phyloP scores from a whole-genome alignment of 1,140 invertebrate genomes.

The Hirudo medicinalis region DNA sequence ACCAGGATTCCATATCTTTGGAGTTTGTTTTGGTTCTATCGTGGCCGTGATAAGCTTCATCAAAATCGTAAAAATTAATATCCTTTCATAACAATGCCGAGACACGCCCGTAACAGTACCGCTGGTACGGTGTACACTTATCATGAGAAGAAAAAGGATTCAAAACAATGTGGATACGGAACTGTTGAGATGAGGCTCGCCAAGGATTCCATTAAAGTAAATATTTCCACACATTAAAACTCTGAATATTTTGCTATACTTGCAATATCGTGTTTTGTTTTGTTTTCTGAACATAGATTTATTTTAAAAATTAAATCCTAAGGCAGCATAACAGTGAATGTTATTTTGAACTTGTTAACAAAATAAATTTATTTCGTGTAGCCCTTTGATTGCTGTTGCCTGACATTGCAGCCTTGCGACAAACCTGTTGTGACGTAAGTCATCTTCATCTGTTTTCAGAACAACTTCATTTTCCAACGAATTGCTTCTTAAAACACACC shows the following conservation, averaged over 20 bases:
- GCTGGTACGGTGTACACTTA: slow-evolving; percentile 96
- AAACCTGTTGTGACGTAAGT: slow-evolving; percentile 71
- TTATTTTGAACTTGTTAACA: neutral
- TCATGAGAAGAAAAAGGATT: slow-evolving; percentile 93
- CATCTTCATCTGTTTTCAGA: neutral
- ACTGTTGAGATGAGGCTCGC: slow-evolving; percentile 56
- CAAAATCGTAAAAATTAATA: too few species aligned
- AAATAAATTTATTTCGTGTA: slow-evolving; percentile 25
- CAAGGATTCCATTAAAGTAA: slow-evolving; percentile 80
- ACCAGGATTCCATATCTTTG: too few species aligned
- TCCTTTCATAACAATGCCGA: slow-evolving; percentile 31
- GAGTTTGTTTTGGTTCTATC: too few species aligned
- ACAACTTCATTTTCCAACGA: neutral
- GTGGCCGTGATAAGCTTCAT: too few species aligned
- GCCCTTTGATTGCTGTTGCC: slow-evolving; percentile 92
- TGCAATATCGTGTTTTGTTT: too few species aligned
- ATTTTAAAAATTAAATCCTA: too few species aligned
- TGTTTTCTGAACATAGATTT: too few species aligned
- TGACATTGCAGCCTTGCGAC: slow-evolving; percentile 86
- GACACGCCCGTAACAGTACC: slow-evolving; percentile 93
- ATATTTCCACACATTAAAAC: neutral
- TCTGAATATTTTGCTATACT: too few species aligned
- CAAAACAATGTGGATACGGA: slow-evolving; percentile 67
- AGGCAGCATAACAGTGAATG: too few species aligned
- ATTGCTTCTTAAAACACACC: neutral